Conservation (phyloP, 2,888 invertebrate genomes). For the Tribolium freemani region DNA sequence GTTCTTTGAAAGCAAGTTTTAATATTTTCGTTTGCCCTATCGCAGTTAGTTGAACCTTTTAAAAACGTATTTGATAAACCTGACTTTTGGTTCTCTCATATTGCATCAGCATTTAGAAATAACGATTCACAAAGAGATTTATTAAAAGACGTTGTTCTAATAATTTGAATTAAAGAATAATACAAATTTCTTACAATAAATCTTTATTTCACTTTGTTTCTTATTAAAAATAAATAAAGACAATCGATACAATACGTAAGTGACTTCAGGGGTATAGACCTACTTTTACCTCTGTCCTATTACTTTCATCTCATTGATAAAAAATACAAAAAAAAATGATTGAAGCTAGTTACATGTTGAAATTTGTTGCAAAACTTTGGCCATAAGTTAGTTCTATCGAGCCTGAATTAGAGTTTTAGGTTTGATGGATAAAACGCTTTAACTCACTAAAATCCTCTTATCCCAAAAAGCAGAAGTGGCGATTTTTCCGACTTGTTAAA, state of each 20-base stretch:
- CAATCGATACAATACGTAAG: too few species aligned
- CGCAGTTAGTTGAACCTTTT: background rate
- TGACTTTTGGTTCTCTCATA: too few species aligned
- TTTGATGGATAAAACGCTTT: conserved; percentile 34
- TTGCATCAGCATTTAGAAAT: background rate
- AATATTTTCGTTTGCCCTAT: background rate
- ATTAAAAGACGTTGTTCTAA: background rate
- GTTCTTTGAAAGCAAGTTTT: background rate
- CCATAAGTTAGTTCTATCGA: conserved; percentile 54
- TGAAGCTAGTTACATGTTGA: conserved; percentile 32
- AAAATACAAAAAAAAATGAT: conserved; percentile 41
- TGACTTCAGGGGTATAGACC: too few species aligned
- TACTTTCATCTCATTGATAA: too few species aligned
- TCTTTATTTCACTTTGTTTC: too few species aligned
- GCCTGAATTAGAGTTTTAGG: conserved; percentile 33
- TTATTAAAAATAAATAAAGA: too few species aligned
- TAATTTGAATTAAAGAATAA: too few species aligned
- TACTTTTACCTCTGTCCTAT: too few species aligned
- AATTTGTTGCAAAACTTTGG: conserved; percentile 50
- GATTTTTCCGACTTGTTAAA: conserved; percentile 10
- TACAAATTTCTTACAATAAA: too few species aligned
- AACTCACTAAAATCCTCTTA: conserved; percentile 23
- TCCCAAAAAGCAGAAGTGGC: conserved; percentile 15
- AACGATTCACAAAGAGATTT: background rate
- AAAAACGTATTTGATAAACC: background rate